Evolutionary conservation across 2,797 vertebrate species (phyloP).

Genomic region (Iguana delicatissima): DNA sequence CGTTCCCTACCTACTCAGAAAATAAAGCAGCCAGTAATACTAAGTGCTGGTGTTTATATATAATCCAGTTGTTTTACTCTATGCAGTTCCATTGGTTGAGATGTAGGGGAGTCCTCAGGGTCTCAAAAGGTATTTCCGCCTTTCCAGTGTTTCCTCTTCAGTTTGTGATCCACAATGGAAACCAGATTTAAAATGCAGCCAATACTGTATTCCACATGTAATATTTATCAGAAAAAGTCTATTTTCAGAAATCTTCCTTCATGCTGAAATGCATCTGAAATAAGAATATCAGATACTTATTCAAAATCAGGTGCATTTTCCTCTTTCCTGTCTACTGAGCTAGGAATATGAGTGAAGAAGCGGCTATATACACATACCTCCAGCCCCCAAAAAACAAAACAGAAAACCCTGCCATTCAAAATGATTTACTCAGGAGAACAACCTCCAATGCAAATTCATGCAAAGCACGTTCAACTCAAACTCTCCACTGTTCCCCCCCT

Average conservation of each 20-base stretch:
- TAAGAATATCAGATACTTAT: slow-evolving; percentile 56
- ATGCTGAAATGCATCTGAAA: slow-evolving; percentile 70
- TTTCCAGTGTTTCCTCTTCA: slow-evolving; percentile 77
- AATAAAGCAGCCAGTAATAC: slow-evolving; percentile 72
- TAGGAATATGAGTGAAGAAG: slow-evolving; percentile 52
- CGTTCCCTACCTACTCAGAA: slow-evolving; percentile 37
- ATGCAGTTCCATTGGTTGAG: slow-evolving; percentile 82
- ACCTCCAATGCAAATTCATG: slow-evolving; percentile 69
- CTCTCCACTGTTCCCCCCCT: slow-evolving; percentile 19
- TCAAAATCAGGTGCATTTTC: slow-evolving; percentile 75
- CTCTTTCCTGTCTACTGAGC: slow-evolving; percentile 49
- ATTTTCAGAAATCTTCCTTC: slow-evolving; percentile 75
- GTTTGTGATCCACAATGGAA: slow-evolving; percentile 77
- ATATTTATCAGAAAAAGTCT: slow-evolving; percentile 66
- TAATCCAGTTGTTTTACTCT: slow-evolving; percentile 80
- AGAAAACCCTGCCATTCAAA: slow-evolving; percentile 44
- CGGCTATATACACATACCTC: slow-evolving; percentile 33
- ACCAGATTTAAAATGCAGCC: slow-evolving; percentile 72
- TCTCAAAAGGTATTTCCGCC: slow-evolving; percentile 78
- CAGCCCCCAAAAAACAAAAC: too few relatives aligned
- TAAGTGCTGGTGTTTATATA: slow-evolving; percentile 72
- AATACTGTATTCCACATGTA: slow-evolving; percentile 77
- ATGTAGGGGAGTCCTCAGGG: slow-evolving; percentile 76
- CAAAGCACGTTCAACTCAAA: slow-evolving; percentile 65
- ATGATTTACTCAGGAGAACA: slow-evolving; percentile 48